Base-by-base conservation (phyloP, 1,140 invertebrate species). In the Olivierus martensii region DNA sequence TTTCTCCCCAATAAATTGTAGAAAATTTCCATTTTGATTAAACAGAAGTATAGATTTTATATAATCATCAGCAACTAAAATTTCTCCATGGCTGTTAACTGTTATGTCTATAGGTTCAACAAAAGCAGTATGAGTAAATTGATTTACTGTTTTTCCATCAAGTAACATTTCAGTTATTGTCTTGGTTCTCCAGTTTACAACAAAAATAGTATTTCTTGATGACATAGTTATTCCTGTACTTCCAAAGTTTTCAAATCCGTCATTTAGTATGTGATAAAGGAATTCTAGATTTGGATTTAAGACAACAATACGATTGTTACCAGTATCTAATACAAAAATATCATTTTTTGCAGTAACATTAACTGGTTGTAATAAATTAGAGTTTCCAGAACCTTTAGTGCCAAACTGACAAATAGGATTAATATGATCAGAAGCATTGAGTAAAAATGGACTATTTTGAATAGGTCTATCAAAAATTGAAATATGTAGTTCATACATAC, bases 41-140 rank as follows among this genome's bases (percentile, higher is more conserved):
- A 92, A 91, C 10, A 90, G 78, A 68, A 88, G 87, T 14, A 94
- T 78, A 57, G 80, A 78, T 54, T 79, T 77, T 49, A 81, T 79
- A 36, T 83, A 83, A 71, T 88, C 90, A 68, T 93, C 88, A 6
- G 84, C 87, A 21, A 93, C 82, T 54, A 90, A 76, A 59, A 92
- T 76, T 53, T 89, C 82, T 0, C 84, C 83, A 50, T 82, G 79
- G 56, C 72, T 75, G 68, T 86, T 84, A 7, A 88, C 81, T 34
- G 86, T 82, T n/a, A 93, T 74, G 64, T 82, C 82, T 55, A 89
- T 87, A 7, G 88, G 88, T 71, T 75, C 74, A 14, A 66, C 55
- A 52, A 75, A 69, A 37, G 67, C 67, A 2, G 62, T 57, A 43
- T 71, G 66, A 74, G 82, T 63, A 71, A 79, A 70, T 75, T 73